Evolutionary conservation across 2,113 vertebrate species (phyloP).

Genomic region (Alethe diademata): DNA sequence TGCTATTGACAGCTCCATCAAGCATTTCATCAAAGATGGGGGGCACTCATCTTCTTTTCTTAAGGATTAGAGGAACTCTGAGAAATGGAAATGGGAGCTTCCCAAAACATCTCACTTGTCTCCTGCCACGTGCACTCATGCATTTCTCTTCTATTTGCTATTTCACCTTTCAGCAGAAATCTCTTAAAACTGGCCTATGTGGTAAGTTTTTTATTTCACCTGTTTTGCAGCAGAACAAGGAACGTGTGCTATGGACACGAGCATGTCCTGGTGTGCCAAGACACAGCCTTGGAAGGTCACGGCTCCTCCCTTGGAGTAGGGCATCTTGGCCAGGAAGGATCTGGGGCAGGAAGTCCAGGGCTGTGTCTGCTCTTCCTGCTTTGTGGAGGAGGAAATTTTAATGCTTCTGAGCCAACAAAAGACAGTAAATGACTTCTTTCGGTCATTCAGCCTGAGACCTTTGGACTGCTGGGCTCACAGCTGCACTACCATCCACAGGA

Average conservation of each 20-base stretch:
- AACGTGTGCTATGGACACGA: background rate
- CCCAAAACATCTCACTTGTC: background rate
- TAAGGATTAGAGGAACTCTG: background rate
- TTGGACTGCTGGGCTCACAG: background rate
- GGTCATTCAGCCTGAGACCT: background rate
- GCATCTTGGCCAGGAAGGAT: conserved; percentile 53
- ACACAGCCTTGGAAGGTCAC: conserved; percentile 7
- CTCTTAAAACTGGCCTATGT: background rate
- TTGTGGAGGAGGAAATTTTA: conserved; percentile 13
- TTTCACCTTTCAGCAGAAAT: background rate
- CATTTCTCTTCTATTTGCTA: background rate
- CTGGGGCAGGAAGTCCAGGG: conserved; percentile 42
- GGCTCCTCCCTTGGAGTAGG: background rate
- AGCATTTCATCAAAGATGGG: conserved; percentile 21
- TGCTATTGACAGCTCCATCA: background rate
- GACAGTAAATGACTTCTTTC: conserved; percentile 4
- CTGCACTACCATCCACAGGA: background rate
- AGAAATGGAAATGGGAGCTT: background rate
- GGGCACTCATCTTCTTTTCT: conserved; percentile 33
- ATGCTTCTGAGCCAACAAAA: conserved; percentile 27
- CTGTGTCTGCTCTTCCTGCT: conserved; percentile 40
- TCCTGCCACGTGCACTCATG: fast-evolving
- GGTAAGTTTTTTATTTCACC: background rate
- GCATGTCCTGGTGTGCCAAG: background rate
- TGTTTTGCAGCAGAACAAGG: background rate